Evolutionary conservation across 2,888 invertebrate genomes (phyloP), one percentile per base, ranked within the genome.

Genomic region (Leistus spinibarbis): DNA sequence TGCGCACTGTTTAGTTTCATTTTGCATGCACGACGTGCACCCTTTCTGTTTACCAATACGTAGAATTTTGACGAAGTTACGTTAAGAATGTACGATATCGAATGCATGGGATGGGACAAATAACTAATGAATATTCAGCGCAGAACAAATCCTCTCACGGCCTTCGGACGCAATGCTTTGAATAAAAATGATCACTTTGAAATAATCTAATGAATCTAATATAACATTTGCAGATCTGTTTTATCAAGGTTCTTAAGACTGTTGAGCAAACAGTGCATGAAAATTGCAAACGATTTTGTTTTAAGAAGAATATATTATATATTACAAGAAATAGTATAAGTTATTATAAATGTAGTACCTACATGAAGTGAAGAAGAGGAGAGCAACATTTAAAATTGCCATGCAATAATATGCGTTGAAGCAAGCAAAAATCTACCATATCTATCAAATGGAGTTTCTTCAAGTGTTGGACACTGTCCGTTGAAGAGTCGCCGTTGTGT

Each of bases 121-220:
- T 64, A 23, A 22, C 27, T 64, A 24, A 72, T 72, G 72, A 72
- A 72, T 72, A 72, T 72, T 72, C 72, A 66, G 57, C 57, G 72
- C 72, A 65, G 56, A 54, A 57, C 54, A 24, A 65, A 65, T 24
- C 23, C 57, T 72, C 72, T 65, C 71, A 72, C 63, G 72, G 72
- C 72, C 72, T 72, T 72, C 72, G 24, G 27, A 57, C 72, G 27
- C 27, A 54, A 72, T 20, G 17, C 9, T 40, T 57, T 69, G 72
- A 72, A 72, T 72, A 72, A 24, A 65, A 72, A 72, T 66, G 7
- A 40, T 40, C 40, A 13, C 40, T 10, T 40, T 10, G 13, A 10
- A 40, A 40, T 13, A 40, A 13, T 40, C 40, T n/a, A 13, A 40
- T 40, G 40, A 40, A 40, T n/a, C n/a, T n/a, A n/a, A n/a, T n/a